phyloP scores from a whole-genome alignment of 2,888 invertebrate genomes.

The Hermaeophaga mercurialis region DNA sequence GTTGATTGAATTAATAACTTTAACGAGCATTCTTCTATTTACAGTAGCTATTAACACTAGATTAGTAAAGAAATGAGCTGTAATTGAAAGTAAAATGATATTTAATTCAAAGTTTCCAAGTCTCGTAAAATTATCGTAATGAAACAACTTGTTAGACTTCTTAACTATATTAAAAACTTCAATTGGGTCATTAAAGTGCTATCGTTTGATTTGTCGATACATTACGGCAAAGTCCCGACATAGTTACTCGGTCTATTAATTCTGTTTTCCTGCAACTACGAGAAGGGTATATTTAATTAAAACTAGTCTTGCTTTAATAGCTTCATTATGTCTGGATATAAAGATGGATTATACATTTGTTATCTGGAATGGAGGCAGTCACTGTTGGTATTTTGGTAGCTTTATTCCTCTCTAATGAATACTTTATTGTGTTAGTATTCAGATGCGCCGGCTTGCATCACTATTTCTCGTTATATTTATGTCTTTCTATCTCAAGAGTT shows the following conservation, averaged over 20 bases:
- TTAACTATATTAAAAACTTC: no score
- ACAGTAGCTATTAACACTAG: no score
- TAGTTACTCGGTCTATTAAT: constrained; percentile 23
- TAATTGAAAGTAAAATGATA: no score
- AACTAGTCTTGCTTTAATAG: constrained; percentile 31
- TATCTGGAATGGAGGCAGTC: constrained; percentile 26
- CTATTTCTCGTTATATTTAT: constrained; percentile 12
- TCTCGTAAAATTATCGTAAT: no score
- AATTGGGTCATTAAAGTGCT: constrained; percentile 8
- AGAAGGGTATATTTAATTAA: constrained; percentile 29
- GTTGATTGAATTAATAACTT: no score
- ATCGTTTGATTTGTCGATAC: constrained; percentile 21
- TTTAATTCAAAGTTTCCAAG: no score
- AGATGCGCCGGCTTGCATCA: constrained; percentile 12
- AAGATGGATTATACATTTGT: constrained; percentile 29
- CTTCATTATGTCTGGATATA: constrained; percentile 30
- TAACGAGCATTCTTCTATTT: no score
- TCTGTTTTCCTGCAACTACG: constrained; percentile 25
- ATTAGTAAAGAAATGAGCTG: no score
- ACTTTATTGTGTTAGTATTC: constrained; percentile 19
- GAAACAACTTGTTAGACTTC: no score
- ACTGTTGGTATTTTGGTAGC: constrained; percentile 23
- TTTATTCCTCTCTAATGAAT: constrained; percentile 25
- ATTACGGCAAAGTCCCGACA: constrained; percentile 19
- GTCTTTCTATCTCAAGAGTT: constrained; percentile 15